Evolutionary conservation across 2,113 vertebrate species (phyloP).

Genomic region (Caloenas nicobarica): DNA sequence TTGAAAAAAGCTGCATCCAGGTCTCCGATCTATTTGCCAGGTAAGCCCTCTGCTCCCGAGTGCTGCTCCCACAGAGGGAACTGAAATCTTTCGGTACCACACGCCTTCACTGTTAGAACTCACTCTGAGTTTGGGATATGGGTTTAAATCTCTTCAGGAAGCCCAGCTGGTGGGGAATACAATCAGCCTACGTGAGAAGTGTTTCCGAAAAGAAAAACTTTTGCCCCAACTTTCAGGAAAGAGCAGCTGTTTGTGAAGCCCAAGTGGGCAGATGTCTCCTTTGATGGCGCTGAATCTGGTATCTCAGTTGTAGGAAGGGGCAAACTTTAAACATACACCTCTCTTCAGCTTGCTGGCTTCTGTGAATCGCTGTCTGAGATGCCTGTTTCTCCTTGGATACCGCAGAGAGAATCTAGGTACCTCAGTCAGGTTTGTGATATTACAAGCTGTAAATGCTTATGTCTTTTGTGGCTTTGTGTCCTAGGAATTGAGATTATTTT

Average conservation of each 20-base stretch:
- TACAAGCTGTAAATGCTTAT: not conserved
- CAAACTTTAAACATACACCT: not conserved
- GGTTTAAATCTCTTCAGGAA: not conserved
- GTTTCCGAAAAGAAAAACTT: not conserved
- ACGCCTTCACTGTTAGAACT: not conserved
- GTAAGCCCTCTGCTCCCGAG: not conserved
- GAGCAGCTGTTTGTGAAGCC: not conserved
- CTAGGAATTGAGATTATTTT: not conserved
- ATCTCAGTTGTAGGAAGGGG: not conserved
- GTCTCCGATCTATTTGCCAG: not conserved
- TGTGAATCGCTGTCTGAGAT: not conserved
- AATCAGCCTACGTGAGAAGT: not conserved
- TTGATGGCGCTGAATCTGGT: not conserved
- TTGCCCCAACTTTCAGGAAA: not conserved
- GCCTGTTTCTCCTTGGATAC: not conserved
- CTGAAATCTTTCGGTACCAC: not conserved
- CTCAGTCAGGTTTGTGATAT: not conserved
- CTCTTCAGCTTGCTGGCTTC: not conserved
- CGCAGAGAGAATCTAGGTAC: not conserved
- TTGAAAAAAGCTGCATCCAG: not conserved
- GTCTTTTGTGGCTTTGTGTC: not conserved
- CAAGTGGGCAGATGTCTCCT: not conserved
- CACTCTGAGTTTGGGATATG: not conserved
- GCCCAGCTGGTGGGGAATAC: not conserved
- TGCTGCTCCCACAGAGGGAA: not conserved